Conservation (phyloP, 2,888 invertebrate species). For the Dynastes hyllus region DNA sequence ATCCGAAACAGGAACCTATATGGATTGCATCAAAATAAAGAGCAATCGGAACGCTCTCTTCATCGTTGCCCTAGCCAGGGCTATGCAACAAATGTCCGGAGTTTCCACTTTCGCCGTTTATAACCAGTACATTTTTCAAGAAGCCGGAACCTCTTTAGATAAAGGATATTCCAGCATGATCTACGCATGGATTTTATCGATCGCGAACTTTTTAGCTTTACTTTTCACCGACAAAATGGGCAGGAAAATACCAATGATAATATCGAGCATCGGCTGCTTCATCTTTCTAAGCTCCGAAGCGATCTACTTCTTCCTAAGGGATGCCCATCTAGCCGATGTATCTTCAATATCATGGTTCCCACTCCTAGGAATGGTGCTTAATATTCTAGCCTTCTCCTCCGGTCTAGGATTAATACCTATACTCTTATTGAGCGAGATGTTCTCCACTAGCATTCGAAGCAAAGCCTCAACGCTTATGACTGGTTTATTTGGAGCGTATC, state of each 20-base stretch:
- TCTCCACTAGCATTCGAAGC: slow-evolving; percentile 64
- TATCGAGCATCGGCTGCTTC: slow-evolving; percentile 56
- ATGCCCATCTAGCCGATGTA: slow-evolving; percentile 53
- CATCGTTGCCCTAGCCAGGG: slow-evolving; percentile 58
- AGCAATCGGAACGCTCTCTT: slow-evolving; percentile 64
- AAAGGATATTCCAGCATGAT: slow-evolving; percentile 63
- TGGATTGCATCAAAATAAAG: slow-evolving; percentile 61
- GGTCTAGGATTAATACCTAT: slow-evolving; percentile 62
- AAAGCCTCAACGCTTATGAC: slow-evolving; percentile 60
- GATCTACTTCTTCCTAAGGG: slow-evolving; percentile 60
- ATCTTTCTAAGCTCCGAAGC: slow-evolving; percentile 57
- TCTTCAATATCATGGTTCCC: slow-evolving; percentile 61
- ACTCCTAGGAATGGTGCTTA: slow-evolving; percentile 61
- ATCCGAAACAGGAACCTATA: slow-evolving; percentile 61
- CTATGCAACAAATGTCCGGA: slow-evolving; percentile 64
- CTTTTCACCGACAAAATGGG: slow-evolving; percentile 59
- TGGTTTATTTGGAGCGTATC: slow-evolving; percentile 59
- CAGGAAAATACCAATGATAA: slow-evolving; percentile 58
- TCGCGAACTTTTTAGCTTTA: slow-evolving; percentile 48
- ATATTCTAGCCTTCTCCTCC: slow-evolving; percentile 60
- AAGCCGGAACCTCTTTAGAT: slow-evolving; percentile 63
- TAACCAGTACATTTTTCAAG: slow-evolving; percentile 64
- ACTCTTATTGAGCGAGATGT: slow-evolving; percentile 63
- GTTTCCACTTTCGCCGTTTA: slow-evolving; percentile 62
- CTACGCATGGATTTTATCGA: slow-evolving; percentile 56